Evolutionary conservation across 2,888 invertebrate genomes (phyloP).

Genomic region (Sicus ferrugineus): DNA sequence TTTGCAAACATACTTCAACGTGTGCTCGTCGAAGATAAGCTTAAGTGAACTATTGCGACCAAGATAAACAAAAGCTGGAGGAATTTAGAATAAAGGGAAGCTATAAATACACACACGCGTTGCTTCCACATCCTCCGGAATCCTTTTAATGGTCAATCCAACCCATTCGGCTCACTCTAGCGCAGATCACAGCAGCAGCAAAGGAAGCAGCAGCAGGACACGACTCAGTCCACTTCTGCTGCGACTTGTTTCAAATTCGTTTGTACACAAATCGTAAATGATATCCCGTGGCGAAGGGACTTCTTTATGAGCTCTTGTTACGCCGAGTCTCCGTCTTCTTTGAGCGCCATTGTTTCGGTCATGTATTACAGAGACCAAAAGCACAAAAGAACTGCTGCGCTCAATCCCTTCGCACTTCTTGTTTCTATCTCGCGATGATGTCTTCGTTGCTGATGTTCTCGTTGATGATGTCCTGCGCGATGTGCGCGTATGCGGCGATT

Average conservation of each 20-base stretch:
- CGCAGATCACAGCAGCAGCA: no score
- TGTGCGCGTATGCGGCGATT: no score
- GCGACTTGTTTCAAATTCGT: conserved; percentile 36
- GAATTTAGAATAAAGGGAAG: conserved; percentile 31
- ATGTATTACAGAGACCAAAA: conserved; percentile 19
- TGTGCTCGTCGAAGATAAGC: conserved; percentile 52
- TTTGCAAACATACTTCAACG: conserved; percentile 34
- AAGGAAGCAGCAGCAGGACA: not conserved
- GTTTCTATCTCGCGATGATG: conserved; percentile 33
- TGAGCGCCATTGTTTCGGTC: conserved; percentile 10
- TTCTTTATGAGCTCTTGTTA: conserved; percentile 43
- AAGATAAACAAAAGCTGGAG: conserved; percentile 55
- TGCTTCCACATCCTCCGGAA: conserved; percentile 42
- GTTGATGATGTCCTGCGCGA: no score
- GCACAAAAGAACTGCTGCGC: conserved; percentile 28
- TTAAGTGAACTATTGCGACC: conserved; percentile 60
- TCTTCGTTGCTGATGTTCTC: no score
- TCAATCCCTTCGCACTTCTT: conserved; percentile 46
- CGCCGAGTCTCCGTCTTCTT: not conserved
- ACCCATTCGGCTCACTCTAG: not conserved
- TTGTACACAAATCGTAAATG: conserved; percentile 56
- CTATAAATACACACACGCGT: conserved; percentile 22
- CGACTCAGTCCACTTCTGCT: conserved; percentile 22
- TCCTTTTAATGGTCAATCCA: conserved; percentile 54
- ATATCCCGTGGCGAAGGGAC: conserved; percentile 64